Evolutionary conservation across 2,888 invertebrate genomes (phyloP), one percentile per base, ranked within the genome.

Genomic region (Diploptera punctata): DNA sequence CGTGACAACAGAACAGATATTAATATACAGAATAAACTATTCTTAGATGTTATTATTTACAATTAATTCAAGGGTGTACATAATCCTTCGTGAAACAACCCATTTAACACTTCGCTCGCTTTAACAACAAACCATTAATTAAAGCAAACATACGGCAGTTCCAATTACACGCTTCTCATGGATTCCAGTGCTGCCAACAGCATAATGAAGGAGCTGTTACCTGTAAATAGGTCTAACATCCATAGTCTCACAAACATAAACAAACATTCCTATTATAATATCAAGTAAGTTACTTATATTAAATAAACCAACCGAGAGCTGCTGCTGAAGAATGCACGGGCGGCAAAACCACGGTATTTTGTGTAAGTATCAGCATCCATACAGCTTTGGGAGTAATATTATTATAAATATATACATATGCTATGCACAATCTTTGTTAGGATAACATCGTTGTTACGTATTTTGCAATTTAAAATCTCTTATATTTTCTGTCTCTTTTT

Each of bases 331-430:
- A 54, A n/a, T 1, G 57, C 9, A 29, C n/a, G 19, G 57, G 57
- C 57, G 18, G 57, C n/a, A n/a, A 21, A n/a, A n/a, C n/a, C n/a
- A 24, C 52, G 9, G 24, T 13, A 57, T 26, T 3, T 26, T 57
- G 57, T 29, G 57, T 57, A 57, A 57, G 57, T 57, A 57, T 57
- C n/a, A 31, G 47, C 18, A 47, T n/a, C 47, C 13, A 7, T 33
- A 33, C 33, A 33, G 5, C 33, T 33, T 7, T 33, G 33, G 5
- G 33, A 33, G 33, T 33, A 33, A 33, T 7, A 33, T 33, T 33
- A n/a, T n/a, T n/a, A n/a, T n/a, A n/a, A n/a, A n/a, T n/a, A n/a
- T n/a, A n/a, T n/a, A n/a, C n/a, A n/a, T n/a, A n/a, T n/a, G n/a
- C n/a, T n/a, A n/a, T n/a, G n/a, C n/a, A n/a, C n/a, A n/a, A n/a